Evolutionary conservation across 2,797 vertebrate species (phyloP), one percentile per base, ranked within the genome.

Genomic region (Moxostoma hubbsi): DNA sequence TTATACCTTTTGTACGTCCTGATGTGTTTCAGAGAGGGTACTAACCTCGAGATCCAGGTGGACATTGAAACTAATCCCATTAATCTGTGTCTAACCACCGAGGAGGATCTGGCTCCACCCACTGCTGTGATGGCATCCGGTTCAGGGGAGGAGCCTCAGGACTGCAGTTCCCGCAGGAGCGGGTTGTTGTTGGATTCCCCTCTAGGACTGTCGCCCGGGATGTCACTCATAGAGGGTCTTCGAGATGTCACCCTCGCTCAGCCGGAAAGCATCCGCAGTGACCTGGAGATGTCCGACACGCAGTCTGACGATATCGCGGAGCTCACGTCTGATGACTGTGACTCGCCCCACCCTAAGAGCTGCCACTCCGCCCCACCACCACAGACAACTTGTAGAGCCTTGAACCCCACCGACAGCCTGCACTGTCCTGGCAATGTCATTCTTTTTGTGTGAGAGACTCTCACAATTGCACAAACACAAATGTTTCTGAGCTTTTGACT

Each of bases 51-150:
- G 92, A 98, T 99, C 90, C 98, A 99, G 92, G 98, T 99, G 92
- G 97, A 99, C 94, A 99, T 99, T 2, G 98, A 99, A 90, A 97
- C 97, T 90, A 98, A 98, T 90, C 98, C 97, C 75, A 98, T 96
- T 82, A 96, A 97, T 87, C 95, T 98, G 88, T 97, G 96, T 88
- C 92, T 99, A 89, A 94, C 96, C 89, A 98, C 96, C 6, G 94
- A 97, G 83, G 97, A 97, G 0, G 97, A 98, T 90, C 84, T 95
- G 11, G 87, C 90, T 61, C 92, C 88, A 0, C 90, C 90, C 12
- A 81, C 89, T 0, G 87, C 80, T 8, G 83, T 90, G 76, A 89
- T 92, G 93, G 88, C 93, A 75, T 63, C 93, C 73, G 89, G 93
- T 87, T 81, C 95, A 67, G 92, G 87, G 1, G 97, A 97, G 88